Percentiles rank a stretch among this genome's conserved stretches.
phyloP scores from a whole-genome alignment of 2,797 vertebrate species.

The Cetoscarus ocellatus region DNA sequence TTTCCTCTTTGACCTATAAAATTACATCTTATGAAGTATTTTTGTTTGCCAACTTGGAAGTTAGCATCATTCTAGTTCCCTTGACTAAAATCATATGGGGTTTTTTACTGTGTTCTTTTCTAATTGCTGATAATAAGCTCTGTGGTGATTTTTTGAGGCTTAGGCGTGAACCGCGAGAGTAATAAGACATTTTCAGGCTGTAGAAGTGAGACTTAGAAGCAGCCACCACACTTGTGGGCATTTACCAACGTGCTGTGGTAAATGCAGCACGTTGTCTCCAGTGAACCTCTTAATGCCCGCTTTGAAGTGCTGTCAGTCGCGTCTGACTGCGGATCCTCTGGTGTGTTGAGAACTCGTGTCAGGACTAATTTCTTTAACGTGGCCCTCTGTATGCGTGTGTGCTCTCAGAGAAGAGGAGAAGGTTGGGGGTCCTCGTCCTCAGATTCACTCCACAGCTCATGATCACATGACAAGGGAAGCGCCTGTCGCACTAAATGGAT shows the following conservation, averaged over 20 bases:
- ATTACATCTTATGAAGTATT: no score
- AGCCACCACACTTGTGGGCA: slow-evolving; percentile 2
- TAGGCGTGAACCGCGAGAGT: no score
- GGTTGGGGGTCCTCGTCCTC: slow-evolving; percentile 30
- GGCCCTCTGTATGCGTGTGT: slow-evolving; percentile 12
- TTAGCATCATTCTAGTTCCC: no score
- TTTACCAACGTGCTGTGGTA: no score
- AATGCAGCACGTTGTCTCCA: slow-evolving; percentile 38
- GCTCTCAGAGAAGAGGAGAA: slow-evolving; percentile 2
- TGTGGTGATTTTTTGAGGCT: no score
- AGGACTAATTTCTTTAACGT: slow-evolving; percentile 40
- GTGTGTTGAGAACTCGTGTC: slow-evolving; percentile 50
- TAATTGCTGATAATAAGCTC: no score
- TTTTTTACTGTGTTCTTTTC: no score
- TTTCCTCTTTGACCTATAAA: no score
- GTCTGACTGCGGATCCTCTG: slow-evolving; percentile 40
- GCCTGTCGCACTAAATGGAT: slow-evolving; percentile 30
- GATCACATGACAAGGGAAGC: slow-evolving; percentile 50
- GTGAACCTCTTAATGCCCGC: slow-evolving; percentile 27
- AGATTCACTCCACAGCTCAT: slow-evolving; percentile 41
- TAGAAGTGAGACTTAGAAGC: no score
- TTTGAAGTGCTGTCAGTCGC: slow-evolving; percentile 60
- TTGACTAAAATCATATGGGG: no score
- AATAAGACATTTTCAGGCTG: no score
- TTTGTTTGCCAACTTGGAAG: no score